Conservation (phyloP, 2,797 vertebrate species). For the Monodelphis domestica region DNA sequence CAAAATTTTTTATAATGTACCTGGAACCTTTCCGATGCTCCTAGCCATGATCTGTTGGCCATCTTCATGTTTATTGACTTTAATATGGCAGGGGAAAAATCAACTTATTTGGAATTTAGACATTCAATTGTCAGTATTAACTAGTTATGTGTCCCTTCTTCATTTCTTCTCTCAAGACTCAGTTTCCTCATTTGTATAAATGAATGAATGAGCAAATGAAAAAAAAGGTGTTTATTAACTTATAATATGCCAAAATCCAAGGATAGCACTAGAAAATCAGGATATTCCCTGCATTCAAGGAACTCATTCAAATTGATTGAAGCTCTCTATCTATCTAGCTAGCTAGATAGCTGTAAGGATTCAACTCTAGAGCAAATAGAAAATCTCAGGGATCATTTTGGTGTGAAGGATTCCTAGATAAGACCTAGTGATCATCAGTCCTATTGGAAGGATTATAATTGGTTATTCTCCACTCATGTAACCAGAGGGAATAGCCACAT, state of each 20-base stretch:
- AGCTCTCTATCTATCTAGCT: no score
- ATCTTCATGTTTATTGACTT: no score
- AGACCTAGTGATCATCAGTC: neutral
- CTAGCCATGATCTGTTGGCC: no score
- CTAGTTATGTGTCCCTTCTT: no score
- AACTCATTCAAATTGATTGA: neutral
- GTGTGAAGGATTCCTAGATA: neutral
- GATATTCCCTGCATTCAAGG: neutral
- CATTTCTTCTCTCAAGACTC: neutral
- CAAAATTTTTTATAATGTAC: no score
- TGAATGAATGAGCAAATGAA: neutral
- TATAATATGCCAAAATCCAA: neutral
- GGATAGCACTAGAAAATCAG: neutral
- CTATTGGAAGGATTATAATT: neutral
- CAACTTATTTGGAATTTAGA: no score
- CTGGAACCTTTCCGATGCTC: no score
- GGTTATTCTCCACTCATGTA: neutral
- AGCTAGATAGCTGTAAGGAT: no score
- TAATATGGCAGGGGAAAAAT: no score
- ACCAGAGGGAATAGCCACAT: neutral
- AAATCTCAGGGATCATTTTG: neutral
- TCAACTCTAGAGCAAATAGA: neutral
- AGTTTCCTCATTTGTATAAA: neutral
- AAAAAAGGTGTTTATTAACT: neutral
- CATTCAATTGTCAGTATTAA: no score